Conservation (phyloP, 2,797 vertebrate genomes). For the Eulemur coronatus region DNA sequence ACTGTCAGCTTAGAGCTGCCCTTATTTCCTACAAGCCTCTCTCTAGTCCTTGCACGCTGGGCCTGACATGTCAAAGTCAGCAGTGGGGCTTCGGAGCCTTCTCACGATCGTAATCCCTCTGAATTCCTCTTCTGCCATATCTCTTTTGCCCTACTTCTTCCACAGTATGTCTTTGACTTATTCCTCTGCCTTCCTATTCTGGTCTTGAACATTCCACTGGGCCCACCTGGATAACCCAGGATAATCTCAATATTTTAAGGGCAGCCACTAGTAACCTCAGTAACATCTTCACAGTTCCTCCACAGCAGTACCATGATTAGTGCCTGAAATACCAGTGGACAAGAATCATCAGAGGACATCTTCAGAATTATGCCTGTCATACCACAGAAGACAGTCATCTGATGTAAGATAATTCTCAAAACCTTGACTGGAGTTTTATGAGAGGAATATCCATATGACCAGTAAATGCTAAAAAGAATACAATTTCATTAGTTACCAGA, state of each 20-base stretch:
- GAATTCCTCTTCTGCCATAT: not conserved
- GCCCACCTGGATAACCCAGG: not conserved
- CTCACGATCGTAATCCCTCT: not conserved
- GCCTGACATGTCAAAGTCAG: not conserved
- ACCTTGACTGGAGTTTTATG: not conserved
- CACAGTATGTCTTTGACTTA: not conserved
- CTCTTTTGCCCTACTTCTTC: not conserved
- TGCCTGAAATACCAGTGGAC: not conserved
- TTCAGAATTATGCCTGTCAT: not conserved
- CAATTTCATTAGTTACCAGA: no score
- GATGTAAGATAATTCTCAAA: not conserved
- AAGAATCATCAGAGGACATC: not conserved
- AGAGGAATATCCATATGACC: not conserved
- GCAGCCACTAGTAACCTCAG: not conserved
- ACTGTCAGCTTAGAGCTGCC: not conserved
- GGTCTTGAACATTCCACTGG: not conserved
- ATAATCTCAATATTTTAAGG: not conserved
- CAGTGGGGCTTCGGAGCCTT: not conserved
- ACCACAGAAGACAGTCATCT: not conserved
- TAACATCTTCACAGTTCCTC: not conserved
- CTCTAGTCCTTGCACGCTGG: not conserved
- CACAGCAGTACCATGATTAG: not conserved
- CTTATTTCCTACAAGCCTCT: not conserved
- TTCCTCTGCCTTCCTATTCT: not conserved
- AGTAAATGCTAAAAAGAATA: not conserved